phyloP scores from a whole-genome alignment of 2,888 invertebrate species.

The Synergus itoensis region DNA sequence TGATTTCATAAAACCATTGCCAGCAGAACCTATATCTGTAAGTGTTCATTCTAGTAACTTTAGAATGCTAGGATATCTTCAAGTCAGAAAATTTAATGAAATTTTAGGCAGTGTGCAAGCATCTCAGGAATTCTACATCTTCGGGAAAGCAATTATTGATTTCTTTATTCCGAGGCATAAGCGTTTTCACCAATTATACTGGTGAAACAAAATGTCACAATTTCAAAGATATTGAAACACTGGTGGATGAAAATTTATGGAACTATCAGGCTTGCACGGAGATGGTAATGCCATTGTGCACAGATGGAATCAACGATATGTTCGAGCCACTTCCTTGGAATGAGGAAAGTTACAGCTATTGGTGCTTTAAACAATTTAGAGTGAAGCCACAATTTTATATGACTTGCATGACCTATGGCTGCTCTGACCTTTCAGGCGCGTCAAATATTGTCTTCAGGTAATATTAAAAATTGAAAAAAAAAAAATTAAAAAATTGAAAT shows the following conservation, averaged over 20 bases:
- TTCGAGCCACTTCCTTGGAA: constrained; percentile 90
- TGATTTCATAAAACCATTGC: constrained; percentile 89
- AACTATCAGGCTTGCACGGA: constrained; percentile 94
- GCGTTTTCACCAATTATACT: constrained; percentile 90
- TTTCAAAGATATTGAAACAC: constrained; percentile 79
- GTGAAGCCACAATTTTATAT: constrained; percentile 84
- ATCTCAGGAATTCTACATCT: constrained; percentile 69
- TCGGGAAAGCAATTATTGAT: constrained; percentile 62
- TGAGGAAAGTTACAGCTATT: constrained; percentile 82
- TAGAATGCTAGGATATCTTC: too few relatives aligned
- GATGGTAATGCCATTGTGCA: constrained; percentile 97
- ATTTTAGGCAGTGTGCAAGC: constrained; percentile 79
- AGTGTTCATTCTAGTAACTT: constrained; percentile 40
- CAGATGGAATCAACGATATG: constrained; percentile 88
- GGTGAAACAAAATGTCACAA: constrained; percentile 85
- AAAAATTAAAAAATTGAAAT: not conserved
- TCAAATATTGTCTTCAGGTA: constrained; percentile 85
- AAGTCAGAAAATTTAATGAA: not conserved
- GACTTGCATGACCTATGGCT: constrained; percentile 89
- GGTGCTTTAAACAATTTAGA: constrained; percentile 85
- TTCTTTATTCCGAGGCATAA: constrained; percentile 84
- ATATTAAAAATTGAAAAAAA: not conserved
- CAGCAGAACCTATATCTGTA: constrained; percentile 89
- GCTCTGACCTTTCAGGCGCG: constrained; percentile 83
- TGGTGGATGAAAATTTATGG: constrained; percentile 87